Base-by-base conservation (phyloP, 2,797 vertebrate genomes). In the Poeciliopsis presidionis region DNA sequence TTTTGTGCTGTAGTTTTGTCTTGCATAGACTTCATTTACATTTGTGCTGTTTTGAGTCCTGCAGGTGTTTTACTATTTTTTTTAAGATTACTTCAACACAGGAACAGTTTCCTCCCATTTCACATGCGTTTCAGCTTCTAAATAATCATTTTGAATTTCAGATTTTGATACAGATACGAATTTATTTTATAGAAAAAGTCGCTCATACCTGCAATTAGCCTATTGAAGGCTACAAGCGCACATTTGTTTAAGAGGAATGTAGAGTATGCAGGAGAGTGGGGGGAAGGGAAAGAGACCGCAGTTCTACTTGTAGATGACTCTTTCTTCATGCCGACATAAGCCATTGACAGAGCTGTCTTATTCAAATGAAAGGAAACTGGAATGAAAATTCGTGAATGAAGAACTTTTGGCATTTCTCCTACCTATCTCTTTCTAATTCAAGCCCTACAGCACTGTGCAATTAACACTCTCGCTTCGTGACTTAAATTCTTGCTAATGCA, bases 241-340 rank as follows among this genome's bases (percentile, higher is more conserved):
- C 96, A 96, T 97, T 97, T 98, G 97, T 97, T 97, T 95, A 84
- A 88, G 92, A 97, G 95, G 97, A 97, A 98, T 98, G 96, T 74
- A 22, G 95, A 95, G 95, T 94, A 97, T 97, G 97, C 90, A 89
- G 85, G 92, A 81, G 93, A 81, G 90, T 30, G 92, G 96, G 96
- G 96, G 92, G 95, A 93, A 89, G 73, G 92, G 94, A 95, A 94
- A 87, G 90, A 88, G 89, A 92, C 81, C 85, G 91, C 94, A 81
- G 93, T 77, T 74, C 59, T 70, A 73, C 91, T 90, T 79, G 81
- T 88, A 83, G 81, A 89, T 81, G 84, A 90, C 88, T 92, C 85
- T 83, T 91, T 92, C 92, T 92, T 93, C 83, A 89, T 90, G 84
- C 84, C 43, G 86, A 95, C 94, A 92, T 90, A 93, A 95, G 90